These are phyloP conservation scores for Chondrosia reniformis DNA, from an alignment of 37 sponge, comb jelly and placozoan genomes.

Conservation along the genomic window DNA sequence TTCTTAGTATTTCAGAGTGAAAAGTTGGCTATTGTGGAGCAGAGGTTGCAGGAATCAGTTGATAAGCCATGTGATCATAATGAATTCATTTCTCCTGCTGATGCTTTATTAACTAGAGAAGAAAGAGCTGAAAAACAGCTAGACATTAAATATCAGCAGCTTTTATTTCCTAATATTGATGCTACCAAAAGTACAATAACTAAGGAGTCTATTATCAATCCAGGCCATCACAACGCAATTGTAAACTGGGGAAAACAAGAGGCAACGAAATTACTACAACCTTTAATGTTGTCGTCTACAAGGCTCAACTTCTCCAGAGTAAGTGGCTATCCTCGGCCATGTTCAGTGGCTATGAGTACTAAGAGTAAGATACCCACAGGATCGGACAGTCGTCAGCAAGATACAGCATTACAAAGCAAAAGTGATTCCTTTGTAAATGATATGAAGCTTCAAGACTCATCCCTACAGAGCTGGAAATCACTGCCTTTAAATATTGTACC, in stretches of 20 bases:
- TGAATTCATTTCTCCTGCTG: not conserved
- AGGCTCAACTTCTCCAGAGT: not conserved
- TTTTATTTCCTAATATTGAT: slow-evolving; percentile 12
- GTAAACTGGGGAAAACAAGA: not conserved
- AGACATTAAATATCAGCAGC: slow-evolving; percentile 33
- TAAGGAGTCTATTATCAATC: not conserved
- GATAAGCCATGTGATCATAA: not conserved
- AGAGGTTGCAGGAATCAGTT: not conserved
- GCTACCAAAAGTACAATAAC: not conserved
- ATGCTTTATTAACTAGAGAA: slow-evolving; percentile 34
- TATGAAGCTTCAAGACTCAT: too few relatives aligned
- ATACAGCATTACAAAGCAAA: too few relatives aligned
- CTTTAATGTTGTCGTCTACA: not conserved
- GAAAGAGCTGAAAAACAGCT: slow-evolving; percentile 27
- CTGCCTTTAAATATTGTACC: not conserved
- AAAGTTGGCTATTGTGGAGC: slow-evolving; percentile 17
- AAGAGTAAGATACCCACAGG: too few relatives aligned
- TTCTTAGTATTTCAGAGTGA: slow-evolving; percentile 25
- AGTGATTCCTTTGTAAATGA: too few relatives aligned
- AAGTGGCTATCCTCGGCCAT: not conserved
- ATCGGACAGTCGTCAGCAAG: too few relatives aligned
- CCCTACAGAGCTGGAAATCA: not conserved
- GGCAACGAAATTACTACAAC: not conserved
- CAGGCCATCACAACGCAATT: not conserved
- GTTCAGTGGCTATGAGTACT: too few relatives aligned